Conservation (phyloP, 2,797 vertebrate species). For the Knipowitschia caucasica region DNA sequence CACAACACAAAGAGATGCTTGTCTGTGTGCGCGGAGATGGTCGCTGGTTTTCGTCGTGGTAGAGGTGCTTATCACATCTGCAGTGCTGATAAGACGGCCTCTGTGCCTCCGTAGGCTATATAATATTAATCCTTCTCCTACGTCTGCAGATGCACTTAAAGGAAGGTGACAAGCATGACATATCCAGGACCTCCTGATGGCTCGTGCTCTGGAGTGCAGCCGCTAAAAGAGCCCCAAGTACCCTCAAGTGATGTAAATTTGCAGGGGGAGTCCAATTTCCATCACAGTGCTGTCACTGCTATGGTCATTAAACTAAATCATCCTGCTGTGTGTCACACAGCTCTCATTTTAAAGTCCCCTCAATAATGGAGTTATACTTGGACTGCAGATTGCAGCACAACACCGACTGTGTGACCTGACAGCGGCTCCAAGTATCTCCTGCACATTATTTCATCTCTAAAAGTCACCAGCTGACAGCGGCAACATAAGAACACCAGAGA, state of each 20-base stretch:
- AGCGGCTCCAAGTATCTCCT: conserved; percentile 43
- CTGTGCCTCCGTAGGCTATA: conserved; percentile 77
- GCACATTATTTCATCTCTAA: conserved; percentile 56
- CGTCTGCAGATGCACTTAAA: conserved; percentile 79
- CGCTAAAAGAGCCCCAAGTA: conserved; percentile 76
- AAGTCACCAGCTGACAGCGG: conserved; percentile 43
- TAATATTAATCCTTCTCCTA: conserved; percentile 83
- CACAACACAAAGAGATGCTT: conserved; percentile 72
- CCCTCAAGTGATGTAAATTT: conserved; percentile 79
- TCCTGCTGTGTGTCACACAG: conserved; percentile 72
- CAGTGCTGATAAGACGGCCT: conserved; percentile 73
- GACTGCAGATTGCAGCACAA: conserved; percentile 69
- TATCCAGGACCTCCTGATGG: conserved; percentile 84
- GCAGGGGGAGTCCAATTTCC: conserved; percentile 77
- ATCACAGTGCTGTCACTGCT: conserved; percentile 77
- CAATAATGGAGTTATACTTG: conserved; percentile 76
- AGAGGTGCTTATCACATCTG: conserved; percentile 74
- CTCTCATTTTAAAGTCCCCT: conserved; percentile 72
- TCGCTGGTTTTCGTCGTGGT: conserved; percentile 66
- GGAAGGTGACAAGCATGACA: conserved; percentile 83
- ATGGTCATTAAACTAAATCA: conserved; percentile 81
- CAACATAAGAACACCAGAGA: conserved; percentile 22
- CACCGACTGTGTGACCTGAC: conserved; percentile 62
- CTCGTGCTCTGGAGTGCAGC: conserved; percentile 73
- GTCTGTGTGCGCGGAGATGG: conserved; percentile 67